Base-by-base conservation (phyloP, 2,113 vertebrate species). In the Cricetomys ansorgei region DNA sequence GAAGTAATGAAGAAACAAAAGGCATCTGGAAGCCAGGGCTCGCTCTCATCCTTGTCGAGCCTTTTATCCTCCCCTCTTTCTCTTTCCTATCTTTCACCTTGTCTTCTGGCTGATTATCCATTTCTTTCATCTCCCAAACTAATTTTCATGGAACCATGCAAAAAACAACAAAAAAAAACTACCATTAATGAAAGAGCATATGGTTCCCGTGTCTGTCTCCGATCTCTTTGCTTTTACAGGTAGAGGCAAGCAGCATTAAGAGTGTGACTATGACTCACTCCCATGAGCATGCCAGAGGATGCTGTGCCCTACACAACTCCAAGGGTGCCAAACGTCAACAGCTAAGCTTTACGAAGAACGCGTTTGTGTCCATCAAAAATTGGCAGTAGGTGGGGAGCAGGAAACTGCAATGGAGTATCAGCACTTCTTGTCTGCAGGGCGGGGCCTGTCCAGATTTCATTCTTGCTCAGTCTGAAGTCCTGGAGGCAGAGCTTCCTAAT, bases 131-230 rank as follows among this genome's bases (percentile, higher is more conserved):
- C 45, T 80, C 40, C 19, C 73, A 80, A 72, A 93, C 43, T 53
- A 75, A 93, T 96, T 73, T 95, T 37, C 25, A 87, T 21, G 57
- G 23, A 94, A 45, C n/a, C 91, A 70, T 87, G 79, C n/a, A n/a
- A n/a, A n/a, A n/a, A n/a, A n/a, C n/a, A n/a, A n/a, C n/a, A 80
- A 96, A 94, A 92, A 94, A 93, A 67, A 53, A 12, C 89, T 69
- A 91, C 43, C 11, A 25, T 19, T 86, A 34, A 53, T 45, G 59
- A 92, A 93, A 89, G 67, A 88, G 92, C 87, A 62, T 37, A 57
- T 3, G 40, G 2, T 70, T 48, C 48, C 43, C 16, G 34, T 27
- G 55, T 89, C 79, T 91, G 37, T 83, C 53, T 92, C 67, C 86
- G 23, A 37, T 87, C 57, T 79, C 45, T 65, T 76, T 25, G 43